Evolutionary conservation across 2,797 vertebrate species (phyloP).

Genomic region (Cossypha niveicapilla): DNA sequence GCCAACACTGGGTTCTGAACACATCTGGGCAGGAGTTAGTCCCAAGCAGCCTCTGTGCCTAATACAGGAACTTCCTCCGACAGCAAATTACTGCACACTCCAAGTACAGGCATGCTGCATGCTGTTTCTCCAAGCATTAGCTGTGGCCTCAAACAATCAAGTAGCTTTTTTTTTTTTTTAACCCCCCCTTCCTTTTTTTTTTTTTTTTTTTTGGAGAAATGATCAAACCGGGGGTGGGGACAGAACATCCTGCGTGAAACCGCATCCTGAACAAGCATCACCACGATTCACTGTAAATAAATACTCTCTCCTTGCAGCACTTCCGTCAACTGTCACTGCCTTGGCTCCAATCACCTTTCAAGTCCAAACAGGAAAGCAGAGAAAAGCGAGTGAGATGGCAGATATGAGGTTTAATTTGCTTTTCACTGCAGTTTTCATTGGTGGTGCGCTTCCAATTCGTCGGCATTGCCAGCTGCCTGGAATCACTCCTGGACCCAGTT

Average conservation of each 20-base stretch:
- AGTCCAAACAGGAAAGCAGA: constrained; percentile 99
- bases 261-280: constrained; percentile 97
- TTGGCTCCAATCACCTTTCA: constrained; percentile 96
- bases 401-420: constrained; percentile 96
- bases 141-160: constrained; percentile 72
- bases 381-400: constrained; percentile 91
- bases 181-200: neutral
- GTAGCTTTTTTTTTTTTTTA: neutral
- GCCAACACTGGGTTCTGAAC: neutral
- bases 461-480: constrained; percentile 84
- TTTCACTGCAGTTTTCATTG: constrained; percentile 88
- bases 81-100: constrained; percentile 63
- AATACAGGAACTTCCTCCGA: constrained; percentile 73
- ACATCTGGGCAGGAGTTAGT: constrained; percentile 69
- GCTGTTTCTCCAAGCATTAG: constrained; percentile 70
- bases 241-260: constrained; percentile 97
- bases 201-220: constrained; percentile 72
- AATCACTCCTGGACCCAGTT: constrained; percentile 84
- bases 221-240: constrained; percentile 85
- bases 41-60: constrained; percentile 66
- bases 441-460: constrained; percentile 84
- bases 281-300: constrained; percentile 98
- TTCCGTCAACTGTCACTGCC: constrained; percentile 98
- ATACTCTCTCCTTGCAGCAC: constrained; percentile 91
- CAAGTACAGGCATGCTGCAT: constrained; percentile 81